Percentiles rank a stretch among this genome's conserved stretches.
These are phyloP conservation scores for Xiphophorus couchianus DNA, from an alignment of 2,113 vertebrate species.

Conservation along the genomic window DNA sequence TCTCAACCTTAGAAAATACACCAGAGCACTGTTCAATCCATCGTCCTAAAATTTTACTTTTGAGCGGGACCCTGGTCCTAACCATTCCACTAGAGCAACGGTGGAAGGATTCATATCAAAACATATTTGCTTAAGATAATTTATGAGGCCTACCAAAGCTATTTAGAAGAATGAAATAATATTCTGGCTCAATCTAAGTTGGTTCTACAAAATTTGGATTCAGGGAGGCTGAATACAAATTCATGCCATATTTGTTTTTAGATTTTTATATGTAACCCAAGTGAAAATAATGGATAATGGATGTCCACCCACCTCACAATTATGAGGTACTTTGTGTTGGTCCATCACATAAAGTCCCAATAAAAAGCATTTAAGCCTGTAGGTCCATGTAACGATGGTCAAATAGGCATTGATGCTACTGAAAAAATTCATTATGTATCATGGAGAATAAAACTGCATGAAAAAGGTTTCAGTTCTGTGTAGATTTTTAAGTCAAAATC, in stretches of 20 bases:
- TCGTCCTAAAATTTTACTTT: not conserved
- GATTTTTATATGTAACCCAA: not conserved
- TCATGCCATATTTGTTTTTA: not conserved
- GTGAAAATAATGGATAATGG: not conserved
- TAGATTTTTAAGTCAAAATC: constrained; percentile 53
- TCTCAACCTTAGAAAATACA: not conserved
- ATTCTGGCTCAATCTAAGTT: too few relatives aligned
- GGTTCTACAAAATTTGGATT: too few relatives aligned
- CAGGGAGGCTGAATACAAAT: not conserved
- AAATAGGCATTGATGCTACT: not conserved
- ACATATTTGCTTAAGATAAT: too few relatives aligned
- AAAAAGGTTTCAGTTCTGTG: constrained; percentile 25
- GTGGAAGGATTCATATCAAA: too few relatives aligned
- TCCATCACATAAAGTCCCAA: too few relatives aligned
- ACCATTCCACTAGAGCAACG: not conserved
- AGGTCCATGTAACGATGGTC: not conserved
- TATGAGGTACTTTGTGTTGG: not conserved
- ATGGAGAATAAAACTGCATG: too few relatives aligned
- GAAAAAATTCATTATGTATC: not conserved
- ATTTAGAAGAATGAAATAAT: too few relatives aligned
- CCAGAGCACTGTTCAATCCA: not conserved
- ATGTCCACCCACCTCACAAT: not conserved
- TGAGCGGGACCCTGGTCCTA: not conserved
- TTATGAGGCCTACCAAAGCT: too few relatives aligned
- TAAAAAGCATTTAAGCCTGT: not conserved